These are phyloP conservation scores for Calvadosia cruxmelitensis DNA, from an alignment of 30 jellyfish, hydroid and myxozoan species.

Conservation along the genomic window DNA sequence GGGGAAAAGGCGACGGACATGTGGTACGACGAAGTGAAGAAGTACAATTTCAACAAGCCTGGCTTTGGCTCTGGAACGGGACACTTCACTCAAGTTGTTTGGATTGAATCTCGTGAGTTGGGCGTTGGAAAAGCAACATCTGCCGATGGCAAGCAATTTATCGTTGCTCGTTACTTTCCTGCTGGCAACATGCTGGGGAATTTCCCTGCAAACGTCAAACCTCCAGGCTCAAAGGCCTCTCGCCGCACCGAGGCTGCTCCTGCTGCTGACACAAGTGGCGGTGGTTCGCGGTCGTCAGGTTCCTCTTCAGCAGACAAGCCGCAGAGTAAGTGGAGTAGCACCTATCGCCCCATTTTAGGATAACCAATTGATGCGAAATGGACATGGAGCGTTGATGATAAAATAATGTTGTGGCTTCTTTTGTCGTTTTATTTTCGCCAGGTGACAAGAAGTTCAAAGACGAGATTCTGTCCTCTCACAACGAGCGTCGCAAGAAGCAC, in stretches of 20 bases:
- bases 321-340: conserved; percentile 21
- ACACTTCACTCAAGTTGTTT: conserved; percentile 97
- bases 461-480: conserved; percentile 61
- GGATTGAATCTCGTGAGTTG: conserved; percentile 87
- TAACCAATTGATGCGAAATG: no score
- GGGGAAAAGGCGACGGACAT: conserved; percentile 92
- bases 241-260: conserved; percentile 19
- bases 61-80: conserved; percentile 94
- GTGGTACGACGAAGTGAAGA: conserved; percentile 97
- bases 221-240: conserved; percentile 44
- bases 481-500: conserved; percentile 55
- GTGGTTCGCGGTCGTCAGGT: not conserved
- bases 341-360: not conserved
- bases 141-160: conserved; percentile 88
- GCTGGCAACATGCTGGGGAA: conserved; percentile 90
- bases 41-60: conserved; percentile 77
- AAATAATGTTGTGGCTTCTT: not conserved
- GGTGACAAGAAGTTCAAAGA: conserved; percentile 53
- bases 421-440: no score
- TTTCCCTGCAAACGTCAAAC: conserved; percentile 81
- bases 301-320: conserved; percentile 23
- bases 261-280: not conserved
- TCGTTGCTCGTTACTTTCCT: conserved; percentile 91
- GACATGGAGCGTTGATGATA: no score
- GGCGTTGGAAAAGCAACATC: conserved; percentile 96